Conservation (phyloP, 1,140 invertebrate species). For the Pseudomyrmex cubaensis region DNA sequence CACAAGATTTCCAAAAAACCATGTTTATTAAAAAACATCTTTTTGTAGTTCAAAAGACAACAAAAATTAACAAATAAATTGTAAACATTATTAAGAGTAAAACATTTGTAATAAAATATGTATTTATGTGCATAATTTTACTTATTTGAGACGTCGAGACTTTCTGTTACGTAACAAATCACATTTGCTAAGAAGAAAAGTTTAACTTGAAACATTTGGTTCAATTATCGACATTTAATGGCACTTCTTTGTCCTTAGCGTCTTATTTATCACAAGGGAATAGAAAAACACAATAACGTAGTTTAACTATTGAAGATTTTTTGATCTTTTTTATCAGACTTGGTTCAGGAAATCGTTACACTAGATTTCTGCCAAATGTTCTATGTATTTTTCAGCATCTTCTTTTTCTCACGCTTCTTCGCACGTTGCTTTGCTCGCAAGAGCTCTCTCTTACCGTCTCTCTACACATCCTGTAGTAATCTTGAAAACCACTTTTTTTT, state of each 20-base stretch:
- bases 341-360: not conserved
- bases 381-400: not conserved
- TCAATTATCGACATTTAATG: not conserved
- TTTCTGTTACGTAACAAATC: not conserved
- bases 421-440: too few relatives aligned
- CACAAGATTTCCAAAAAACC: too few relatives aligned
- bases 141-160: not conserved
- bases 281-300: not conserved
- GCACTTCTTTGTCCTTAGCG: not conserved
- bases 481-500: constrained; percentile 17
- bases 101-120: too few relatives aligned
- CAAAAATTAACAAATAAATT: not conserved
- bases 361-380: not conserved
- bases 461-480: constrained; percentile 49
- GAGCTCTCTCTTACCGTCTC: not conserved
- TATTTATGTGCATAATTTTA: too few relatives aligned
- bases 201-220: not conserved
- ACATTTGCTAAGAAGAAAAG: not conserved
- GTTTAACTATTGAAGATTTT: not conserved
- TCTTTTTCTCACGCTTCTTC: not conserved
- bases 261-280: not conserved
- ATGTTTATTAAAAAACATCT: too few relatives aligned
- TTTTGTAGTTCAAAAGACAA: too few relatives aligned
- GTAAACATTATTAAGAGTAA: too few relatives aligned
- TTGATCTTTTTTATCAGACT: not conserved